Base-by-base conservation (phyloP, 1,140 invertebrate genomes). In the Campodea augens region DNA sequence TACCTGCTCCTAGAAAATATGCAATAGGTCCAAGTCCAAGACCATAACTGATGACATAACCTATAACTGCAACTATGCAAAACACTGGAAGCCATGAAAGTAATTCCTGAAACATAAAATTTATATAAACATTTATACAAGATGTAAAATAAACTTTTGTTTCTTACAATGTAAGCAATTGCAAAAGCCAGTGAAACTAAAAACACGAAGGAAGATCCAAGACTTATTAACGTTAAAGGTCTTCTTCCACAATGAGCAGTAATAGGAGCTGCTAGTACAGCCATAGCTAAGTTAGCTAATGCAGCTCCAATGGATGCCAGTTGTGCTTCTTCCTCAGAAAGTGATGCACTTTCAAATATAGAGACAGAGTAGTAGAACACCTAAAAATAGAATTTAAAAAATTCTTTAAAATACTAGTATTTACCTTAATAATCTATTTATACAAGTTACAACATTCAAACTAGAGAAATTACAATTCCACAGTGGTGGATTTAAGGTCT, bases 1-100 rank as follows among this genome's bases (percentile, higher is more conserved):
- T 53, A 75, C 73, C 73, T 55, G 81, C 75, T 12, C 80, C 84
- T 54, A 91, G 84, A 54, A 92, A 83, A 62, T 79, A 90, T 0
- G 88, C 85, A 55, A 92, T 87, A 1, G 87, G 84, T 13, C 81
- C 81, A 25, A 86, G 64, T 2, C 85, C 86, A 32, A 89, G 66
- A 21, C 83, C 84, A 57, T 86, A 91, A 47, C 74, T 74, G 24
- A 84, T 65, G 24, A 92, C 84, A 55, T 80, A 91, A 3, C 71
- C 60, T 44, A 86, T 61, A 4, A 87, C 75, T 2, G 75, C 67
- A 2, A 72, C 58, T 27, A 84, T 78, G 46, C 78, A 82, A 15
- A 81, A 54, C 53, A 75, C 74, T 25, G 77, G 71, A 68, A 90
- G 76, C 70, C 75, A 78, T 5, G 65, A 56, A 25, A 69, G 60